These are phyloP conservation scores for Thermophis baileyi DNA, from an alignment of 2,113 vertebrate species.

Conservation along the genomic window DNA sequence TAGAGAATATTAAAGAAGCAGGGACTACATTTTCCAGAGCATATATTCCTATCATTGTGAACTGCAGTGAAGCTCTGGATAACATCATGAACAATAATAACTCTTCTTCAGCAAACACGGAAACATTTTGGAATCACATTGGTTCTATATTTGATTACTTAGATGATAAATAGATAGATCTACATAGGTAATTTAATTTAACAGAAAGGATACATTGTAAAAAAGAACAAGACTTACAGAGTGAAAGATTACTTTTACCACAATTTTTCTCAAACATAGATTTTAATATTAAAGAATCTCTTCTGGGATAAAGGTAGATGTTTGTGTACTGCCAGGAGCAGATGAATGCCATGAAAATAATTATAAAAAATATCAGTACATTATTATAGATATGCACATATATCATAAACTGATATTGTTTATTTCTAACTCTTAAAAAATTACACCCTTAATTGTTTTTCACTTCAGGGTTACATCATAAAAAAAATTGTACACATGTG, in stretches of 20 bases:
- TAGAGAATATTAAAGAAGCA: slow-evolving; percentile 57
- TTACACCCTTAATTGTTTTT: not conserved
- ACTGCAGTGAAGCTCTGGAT: slow-evolving; percentile 59
- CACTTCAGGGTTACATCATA: not conserved
- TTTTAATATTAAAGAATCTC: slow-evolving; percentile 20
- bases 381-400: not conserved
- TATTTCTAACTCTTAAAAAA: not conserved
- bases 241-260: not conserved
- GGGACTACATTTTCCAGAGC: slow-evolving; percentile 69
- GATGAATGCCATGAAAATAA: slow-evolving; percentile 27
- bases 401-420: not conserved
- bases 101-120: slow-evolving; percentile 35
- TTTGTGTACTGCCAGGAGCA: not conserved
- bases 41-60: slow-evolving; percentile 50
- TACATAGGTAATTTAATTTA: not conserved
- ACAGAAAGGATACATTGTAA: not conserved
- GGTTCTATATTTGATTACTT: not conserved
- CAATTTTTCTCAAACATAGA: slow-evolving; percentile 28
- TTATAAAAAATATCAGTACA: not conserved
- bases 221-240: not conserved
- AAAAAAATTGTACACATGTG: not conserved
- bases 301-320: not conserved
- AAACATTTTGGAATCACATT: not conserved
- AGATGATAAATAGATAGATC: not conserved
- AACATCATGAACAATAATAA: slow-evolving; percentile 56